These are phyloP conservation scores for Dynastes grantii DNA, from an alignment of 2,888 invertebrate species.

Conservation along the genomic window DNA sequence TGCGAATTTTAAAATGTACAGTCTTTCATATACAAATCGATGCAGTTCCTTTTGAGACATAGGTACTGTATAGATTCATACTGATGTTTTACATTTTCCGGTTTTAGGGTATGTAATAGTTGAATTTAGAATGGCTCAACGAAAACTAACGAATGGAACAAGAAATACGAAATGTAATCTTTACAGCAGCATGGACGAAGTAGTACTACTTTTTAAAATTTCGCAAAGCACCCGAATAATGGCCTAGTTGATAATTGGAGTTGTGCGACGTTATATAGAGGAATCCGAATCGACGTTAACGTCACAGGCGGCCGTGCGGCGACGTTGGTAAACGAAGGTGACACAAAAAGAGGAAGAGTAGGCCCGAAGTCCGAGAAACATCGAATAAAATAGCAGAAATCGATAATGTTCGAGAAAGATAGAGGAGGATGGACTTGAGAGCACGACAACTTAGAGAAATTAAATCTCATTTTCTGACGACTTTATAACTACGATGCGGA, in stretches of 20 bases:
- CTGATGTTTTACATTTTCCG: too few relatives aligned
- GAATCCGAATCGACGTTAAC: constrained; percentile 25
- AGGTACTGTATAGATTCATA: too few relatives aligned
- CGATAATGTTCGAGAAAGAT: constrained; percentile 44
- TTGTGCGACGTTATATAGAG: constrained; percentile 15
- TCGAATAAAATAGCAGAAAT: constrained; percentile 44
- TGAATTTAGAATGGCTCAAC: too few relatives aligned
- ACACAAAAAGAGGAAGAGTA: constrained; percentile 43
- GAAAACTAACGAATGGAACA: too few relatives aligned
- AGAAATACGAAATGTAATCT: too few relatives aligned
- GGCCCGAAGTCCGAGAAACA: constrained; percentile 36
- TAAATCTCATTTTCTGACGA: constrained; percentile 32
- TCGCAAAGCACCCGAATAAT: not conserved
- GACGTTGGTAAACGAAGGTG: constrained; percentile 41
- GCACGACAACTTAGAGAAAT: constrained; percentile 35
- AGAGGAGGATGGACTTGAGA: constrained; percentile 30
- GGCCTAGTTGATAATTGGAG: constrained; percentile 46
- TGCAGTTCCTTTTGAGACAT: too few relatives aligned
- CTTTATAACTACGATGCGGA: constrained; percentile 14
- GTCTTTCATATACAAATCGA: too few relatives aligned
- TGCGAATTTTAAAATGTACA: too few relatives aligned
- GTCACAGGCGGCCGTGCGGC: constrained; percentile 35
- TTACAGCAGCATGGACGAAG: too few relatives aligned
- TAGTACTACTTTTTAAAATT: too few relatives aligned
- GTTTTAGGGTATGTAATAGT: too few relatives aligned